phyloP scores from a whole-genome alignment of 2,113 vertebrate genomes.

The Nothocercus julius region DNA sequence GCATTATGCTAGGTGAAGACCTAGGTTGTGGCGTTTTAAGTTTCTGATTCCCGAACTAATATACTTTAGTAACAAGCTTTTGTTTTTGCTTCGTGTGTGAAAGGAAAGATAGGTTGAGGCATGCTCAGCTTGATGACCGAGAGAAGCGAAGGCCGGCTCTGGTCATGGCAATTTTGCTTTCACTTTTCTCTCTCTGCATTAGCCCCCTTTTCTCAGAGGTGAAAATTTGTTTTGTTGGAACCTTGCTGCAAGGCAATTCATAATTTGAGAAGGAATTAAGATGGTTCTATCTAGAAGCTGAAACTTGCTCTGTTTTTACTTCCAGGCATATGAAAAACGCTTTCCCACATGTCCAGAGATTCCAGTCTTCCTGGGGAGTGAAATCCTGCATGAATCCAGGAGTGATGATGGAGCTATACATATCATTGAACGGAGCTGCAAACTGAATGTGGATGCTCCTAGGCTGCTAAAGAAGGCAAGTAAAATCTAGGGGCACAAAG shows the following conservation, averaged over 20 bases:
- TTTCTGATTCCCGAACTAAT: background rate
- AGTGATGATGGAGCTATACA: constrained; percentile 79
- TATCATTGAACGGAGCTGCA: constrained; percentile 82
- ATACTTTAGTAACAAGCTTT: background rate
- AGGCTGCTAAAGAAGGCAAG: constrained; percentile 84
- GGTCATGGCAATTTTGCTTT: background rate
- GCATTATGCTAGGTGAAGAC: background rate
- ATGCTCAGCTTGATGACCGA: background rate
- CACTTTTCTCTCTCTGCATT: background rate
- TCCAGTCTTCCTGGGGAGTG: constrained; percentile 85
- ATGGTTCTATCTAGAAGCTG: background rate
- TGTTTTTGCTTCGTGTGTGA: background rate
- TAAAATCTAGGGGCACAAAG: background rate
- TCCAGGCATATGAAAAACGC: constrained; percentile 84
- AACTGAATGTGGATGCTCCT: constrained; percentile 84
- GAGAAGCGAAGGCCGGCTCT: rapidly evolving
- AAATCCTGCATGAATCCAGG: constrained; percentile 77
- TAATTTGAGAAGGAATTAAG: background rate
- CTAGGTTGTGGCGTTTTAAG: background rate
- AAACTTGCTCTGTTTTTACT: background rate
- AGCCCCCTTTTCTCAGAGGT: background rate
- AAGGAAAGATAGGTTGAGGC: background rate
- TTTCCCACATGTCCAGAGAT: constrained; percentile 86
- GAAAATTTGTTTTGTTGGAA: background rate
- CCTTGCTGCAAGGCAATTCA: background rate